Evolutionary conservation across 2,113 vertebrate genomes (phyloP).

Genomic region (Orycteropus afer): DNA sequence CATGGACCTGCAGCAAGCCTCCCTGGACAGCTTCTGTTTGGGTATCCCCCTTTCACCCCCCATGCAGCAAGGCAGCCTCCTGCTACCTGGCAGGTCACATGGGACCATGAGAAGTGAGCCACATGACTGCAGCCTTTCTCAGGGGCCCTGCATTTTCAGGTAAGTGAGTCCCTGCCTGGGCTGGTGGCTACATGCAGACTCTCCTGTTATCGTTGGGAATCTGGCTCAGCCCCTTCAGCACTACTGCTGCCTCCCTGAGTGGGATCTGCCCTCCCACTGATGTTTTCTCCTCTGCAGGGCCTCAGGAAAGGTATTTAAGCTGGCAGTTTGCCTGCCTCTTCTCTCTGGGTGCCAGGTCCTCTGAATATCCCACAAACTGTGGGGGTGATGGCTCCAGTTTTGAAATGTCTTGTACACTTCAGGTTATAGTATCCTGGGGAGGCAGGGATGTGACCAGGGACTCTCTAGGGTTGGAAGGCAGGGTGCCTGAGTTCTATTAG

Average conservation of each 20-base stretch:
- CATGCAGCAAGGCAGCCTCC: neutral
- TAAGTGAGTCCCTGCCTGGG: conserved; percentile 35
- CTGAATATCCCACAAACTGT: conserved; percentile 34
- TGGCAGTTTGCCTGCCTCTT: conserved; percentile 39
- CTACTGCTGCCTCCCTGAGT: neutral
- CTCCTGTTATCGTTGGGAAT: neutral
- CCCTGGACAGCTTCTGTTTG: neutral
- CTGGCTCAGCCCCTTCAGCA: conserved; percentile 7
- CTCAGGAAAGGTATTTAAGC: conserved; percentile 42
- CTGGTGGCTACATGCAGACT: conserved; percentile 33
- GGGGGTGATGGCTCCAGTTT: neutral
- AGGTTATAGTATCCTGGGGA: neutral
- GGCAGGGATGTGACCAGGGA: neutral
- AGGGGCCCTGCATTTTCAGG: conserved; percentile 16
- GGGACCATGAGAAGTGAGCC: neutral
- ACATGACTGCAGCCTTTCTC: neutral
- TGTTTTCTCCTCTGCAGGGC: neutral
- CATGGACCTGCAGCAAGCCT: neutral
- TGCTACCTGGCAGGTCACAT: neutral
- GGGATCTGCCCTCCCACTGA: conserved; percentile 29
- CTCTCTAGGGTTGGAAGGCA: neutral
- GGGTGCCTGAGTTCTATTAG: neutral
- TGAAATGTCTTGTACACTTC: neutral
- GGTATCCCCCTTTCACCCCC: neutral
- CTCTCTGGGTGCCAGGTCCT: neutral